Conservation (phyloP, 2,888 invertebrate genomes). For the Caenorhabditis macrosperma region DNA sequence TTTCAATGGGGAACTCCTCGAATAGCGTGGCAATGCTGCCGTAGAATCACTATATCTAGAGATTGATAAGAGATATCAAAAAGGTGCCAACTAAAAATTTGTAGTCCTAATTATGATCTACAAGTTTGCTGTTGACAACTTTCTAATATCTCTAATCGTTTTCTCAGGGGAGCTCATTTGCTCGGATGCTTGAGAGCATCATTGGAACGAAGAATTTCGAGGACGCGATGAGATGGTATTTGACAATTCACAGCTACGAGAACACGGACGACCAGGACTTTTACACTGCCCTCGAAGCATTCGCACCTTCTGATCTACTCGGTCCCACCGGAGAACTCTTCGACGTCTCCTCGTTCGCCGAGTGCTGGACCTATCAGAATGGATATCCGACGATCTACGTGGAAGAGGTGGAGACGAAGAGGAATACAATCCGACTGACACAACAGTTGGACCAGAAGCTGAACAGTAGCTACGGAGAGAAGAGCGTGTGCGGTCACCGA, state of each 20-base stretch:
- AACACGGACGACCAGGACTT: constrained; percentile 89
- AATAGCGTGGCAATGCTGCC: too few relatives aligned
- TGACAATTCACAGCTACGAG: constrained; percentile 85
- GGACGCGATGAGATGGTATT: constrained; percentile 83
- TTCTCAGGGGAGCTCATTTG: constrained; percentile 56
- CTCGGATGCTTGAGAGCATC: constrained; percentile 72
- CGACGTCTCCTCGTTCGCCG: constrained; percentile 84
- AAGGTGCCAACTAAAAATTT: too few relatives aligned
- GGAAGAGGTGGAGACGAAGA: constrained; percentile 51
- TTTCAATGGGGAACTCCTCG: too few relatives aligned
- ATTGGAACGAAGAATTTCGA: constrained; percentile 71
- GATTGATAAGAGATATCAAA: too few relatives aligned
- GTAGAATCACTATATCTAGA: too few relatives aligned
- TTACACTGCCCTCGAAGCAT: constrained; percentile 87
- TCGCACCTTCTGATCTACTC: constrained; percentile 77
- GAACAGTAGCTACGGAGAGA: neutral
- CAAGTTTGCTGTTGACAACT: too few relatives aligned
- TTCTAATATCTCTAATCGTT: too few relatives aligned
- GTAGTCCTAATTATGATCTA: too few relatives aligned
- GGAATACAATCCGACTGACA: constrained; percentile 1
- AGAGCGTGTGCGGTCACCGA: constrained; percentile 44
- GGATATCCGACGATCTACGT: constrained; percentile 21
- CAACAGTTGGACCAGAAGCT: neutral
- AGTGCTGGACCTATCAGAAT: constrained; percentile 87
- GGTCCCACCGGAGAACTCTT: constrained; percentile 68